These are phyloP conservation scores for Cladopsammia gracilis DNA, from an alignment of 64 coral and sea anemone species.

Conservation along the genomic window DNA sequence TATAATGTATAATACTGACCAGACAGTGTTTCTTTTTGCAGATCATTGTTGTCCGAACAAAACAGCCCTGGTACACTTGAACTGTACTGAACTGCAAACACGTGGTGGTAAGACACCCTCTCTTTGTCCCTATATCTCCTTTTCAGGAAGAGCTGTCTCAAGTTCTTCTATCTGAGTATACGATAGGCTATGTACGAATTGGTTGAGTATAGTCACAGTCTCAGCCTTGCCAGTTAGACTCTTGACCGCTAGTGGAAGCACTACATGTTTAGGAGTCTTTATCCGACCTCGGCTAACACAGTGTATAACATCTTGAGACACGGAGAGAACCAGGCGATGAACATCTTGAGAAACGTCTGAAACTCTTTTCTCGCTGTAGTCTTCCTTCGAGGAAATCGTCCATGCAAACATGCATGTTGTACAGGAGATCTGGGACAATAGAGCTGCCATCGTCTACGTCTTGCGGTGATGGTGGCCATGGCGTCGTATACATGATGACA, in stretches of 20 bases:
- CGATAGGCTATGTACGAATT: slow-evolving; percentile 64
- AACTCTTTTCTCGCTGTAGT: slow-evolving; percentile 35
- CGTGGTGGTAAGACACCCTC: slow-evolving; percentile 48
- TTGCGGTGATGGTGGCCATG: slow-evolving; percentile 6
- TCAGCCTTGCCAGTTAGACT: slow-evolving; percentile 65
- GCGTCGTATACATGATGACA: not conserved
- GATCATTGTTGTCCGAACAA: slow-evolving; percentile 73
- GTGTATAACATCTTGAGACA: slow-evolving; percentile 67
- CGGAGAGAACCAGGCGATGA: slow-evolving; percentile 42
- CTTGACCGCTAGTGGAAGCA: slow-evolving; percentile 49
- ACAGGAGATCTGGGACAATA: slow-evolving; percentile 41
- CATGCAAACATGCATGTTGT: slow-evolving; percentile 67
- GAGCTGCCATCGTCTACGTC: not conserved
- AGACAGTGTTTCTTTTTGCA: slow-evolving; percentile 63
- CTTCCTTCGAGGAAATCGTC: slow-evolving; percentile 16
- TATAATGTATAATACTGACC: not conserved
- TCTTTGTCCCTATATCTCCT: slow-evolving; percentile 2
- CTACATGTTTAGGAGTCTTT: slow-evolving; percentile 69
- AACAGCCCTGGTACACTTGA: slow-evolving; percentile 43
- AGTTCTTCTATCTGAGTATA: slow-evolving; percentile 66
- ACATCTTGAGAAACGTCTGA: slow-evolving; percentile 9
- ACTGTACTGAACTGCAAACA: not conserved
- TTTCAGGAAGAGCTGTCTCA: slow-evolving; percentile 61
- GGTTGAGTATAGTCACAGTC: slow-evolving; percentile 61
- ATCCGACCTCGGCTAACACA: slow-evolving; percentile 46